These are phyloP conservation scores for Gryllus longicercus DNA, from an alignment of 2,888 invertebrate species.

Conservation along the genomic window DNA sequence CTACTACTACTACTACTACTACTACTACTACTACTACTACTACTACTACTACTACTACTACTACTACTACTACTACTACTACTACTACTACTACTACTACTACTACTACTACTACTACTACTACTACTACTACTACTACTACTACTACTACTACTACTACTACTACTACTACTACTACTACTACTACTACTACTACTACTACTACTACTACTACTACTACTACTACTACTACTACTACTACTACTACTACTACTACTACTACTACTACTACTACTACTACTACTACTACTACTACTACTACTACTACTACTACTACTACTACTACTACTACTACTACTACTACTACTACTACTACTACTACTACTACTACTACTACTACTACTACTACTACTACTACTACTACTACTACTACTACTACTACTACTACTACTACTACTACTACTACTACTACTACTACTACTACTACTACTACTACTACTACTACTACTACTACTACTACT, in stretches of 20 bases:
- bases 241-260: constrained; percentile 17
- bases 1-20: constrained; percentile 17
- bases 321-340: constrained; percentile 17
- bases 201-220: constrained; percentile 17
- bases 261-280: constrained; percentile 17
- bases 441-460: constrained; percentile 17
- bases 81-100: constrained; percentile 17
- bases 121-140: constrained; percentile 17
- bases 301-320: constrained; percentile 17
- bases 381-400: constrained; percentile 17
- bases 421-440: constrained; percentile 17
- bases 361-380: constrained; percentile 17
- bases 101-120: constrained; percentile 17
- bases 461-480: constrained; percentile 17
- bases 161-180: constrained; percentile 17
- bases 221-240: constrained; percentile 17
- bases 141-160: constrained; percentile 17
- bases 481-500: constrained; percentile 17
- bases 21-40: constrained; percentile 17
- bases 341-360: constrained; percentile 17
- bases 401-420: constrained; percentile 17
- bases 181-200: constrained; percentile 17
- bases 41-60: constrained; percentile 17
- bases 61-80: constrained; percentile 17
- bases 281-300: constrained; percentile 17